Conservation (phyloP, 2,888 invertebrate species). For the Tenthredo distinguenda region DNA sequence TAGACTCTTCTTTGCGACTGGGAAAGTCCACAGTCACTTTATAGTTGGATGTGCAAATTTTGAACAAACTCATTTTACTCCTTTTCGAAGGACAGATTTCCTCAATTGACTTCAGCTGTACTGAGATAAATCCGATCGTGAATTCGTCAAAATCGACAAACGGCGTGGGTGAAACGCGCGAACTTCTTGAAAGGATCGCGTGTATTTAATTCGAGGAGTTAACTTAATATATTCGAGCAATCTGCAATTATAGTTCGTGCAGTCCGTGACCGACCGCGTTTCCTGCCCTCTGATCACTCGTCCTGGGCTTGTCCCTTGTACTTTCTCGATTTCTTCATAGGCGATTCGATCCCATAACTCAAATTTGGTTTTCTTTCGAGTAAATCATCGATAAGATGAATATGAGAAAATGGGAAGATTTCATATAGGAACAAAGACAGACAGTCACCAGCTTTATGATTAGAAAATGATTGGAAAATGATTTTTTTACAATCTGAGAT, state of each 20-base stretch:
- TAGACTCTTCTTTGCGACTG: not conserved
- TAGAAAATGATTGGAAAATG: not conserved
- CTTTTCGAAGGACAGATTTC: not conserved
- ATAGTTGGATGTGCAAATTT: not conserved
- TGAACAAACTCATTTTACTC: not conserved
- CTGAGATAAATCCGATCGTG: not conserved
- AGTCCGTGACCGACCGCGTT: slow-evolving; percentile 8
- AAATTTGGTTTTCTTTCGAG: not conserved
- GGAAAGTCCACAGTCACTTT: not conserved
- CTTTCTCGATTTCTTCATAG: slow-evolving; percentile 6
- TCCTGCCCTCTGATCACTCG: slow-evolving; percentile 9
- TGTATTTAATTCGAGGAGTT: slow-evolving; percentile 35
- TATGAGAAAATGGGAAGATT: not conserved
- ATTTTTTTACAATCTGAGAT: not conserved
- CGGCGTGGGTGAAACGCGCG: not conserved
- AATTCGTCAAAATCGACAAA: not conserved
- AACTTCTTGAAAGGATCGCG: slow-evolving; percentile 14
- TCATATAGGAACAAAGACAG: not conserved
- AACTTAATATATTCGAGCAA: slow-evolving; percentile 42
- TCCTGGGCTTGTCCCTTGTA: not conserved
- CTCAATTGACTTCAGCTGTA: not conserved
- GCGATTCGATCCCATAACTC: not conserved
- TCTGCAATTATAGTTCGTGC: slow-evolving; percentile 45
- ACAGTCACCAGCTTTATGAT: not conserved
- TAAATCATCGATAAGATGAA: not conserved